phyloP scores from a whole-genome alignment of 2,888 invertebrate genomes.

The Eilema caniola region DNA sequence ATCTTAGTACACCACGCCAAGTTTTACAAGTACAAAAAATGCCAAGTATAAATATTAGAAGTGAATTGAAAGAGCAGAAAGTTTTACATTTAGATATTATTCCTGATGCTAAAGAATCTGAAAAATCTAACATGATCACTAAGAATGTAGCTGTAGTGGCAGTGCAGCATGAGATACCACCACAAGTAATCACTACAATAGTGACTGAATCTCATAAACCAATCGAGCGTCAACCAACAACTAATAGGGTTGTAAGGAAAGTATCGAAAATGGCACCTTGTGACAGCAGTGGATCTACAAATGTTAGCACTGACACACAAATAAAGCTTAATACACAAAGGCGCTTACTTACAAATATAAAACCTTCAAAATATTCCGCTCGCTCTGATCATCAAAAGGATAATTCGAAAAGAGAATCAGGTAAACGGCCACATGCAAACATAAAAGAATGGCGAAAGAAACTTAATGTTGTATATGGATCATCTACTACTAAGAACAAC shows the following conservation, averaged over 20 bases:
- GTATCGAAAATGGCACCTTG: conserved; percentile 72
- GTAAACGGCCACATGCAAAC: conserved; percentile 56
- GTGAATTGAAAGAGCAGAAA: conserved; percentile 81
- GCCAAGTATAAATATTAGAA: conserved; percentile 84
- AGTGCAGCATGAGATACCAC: conserved; percentile 58
- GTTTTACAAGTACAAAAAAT: conserved; percentile 77
- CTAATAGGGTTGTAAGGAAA: conserved; percentile 61
- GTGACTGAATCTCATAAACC: conserved; percentile 18
- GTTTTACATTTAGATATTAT: conserved; percentile 82
- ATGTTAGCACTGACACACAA: conserved; percentile 64
- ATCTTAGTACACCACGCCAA: conserved; percentile 53
- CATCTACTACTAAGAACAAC: conserved; percentile 53
- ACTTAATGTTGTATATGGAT: conserved; percentile 71
- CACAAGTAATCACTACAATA: conserved; percentile 26
- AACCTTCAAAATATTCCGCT: conserved; percentile 54
- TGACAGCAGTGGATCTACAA: conserved; percentile 75
- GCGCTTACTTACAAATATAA: conserved; percentile 47
- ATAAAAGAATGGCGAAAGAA: conserved; percentile 77
- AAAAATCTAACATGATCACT: conserved; percentile 46
- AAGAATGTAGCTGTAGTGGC: conserved; percentile 72
- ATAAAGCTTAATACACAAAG: conserved; percentile 56
- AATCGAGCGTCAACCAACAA: conserved; percentile 27
- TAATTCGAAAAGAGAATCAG: conserved; percentile 54
- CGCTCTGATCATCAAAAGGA: conserved; percentile 51
- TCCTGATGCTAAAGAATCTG: conserved; percentile 61